Evolutionary conservation across 2,113 vertebrate genomes (phyloP), one percentile per base, ranked within the genome.

Genomic region (Pyrgilauda ruficollis): DNA sequence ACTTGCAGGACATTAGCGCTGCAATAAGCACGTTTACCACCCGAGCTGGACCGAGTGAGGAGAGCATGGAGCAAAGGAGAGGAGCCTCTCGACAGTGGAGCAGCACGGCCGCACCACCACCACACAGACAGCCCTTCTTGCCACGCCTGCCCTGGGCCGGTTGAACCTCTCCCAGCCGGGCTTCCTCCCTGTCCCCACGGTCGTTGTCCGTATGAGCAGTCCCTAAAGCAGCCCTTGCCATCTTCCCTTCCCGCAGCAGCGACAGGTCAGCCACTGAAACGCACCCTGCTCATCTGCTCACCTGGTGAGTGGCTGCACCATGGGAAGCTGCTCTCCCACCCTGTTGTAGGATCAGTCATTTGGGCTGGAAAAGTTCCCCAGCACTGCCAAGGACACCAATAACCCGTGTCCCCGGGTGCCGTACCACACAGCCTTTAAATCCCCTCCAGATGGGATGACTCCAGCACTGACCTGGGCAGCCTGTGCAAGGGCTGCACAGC

Each of bases 1-100:
- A 97, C 97, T 95, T 95, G 97, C 96, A 98, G 97, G 97, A 97
- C 97, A 98, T 97, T 94, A 96, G 96, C 97, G 82, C 96, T 39
- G 84, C 83, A 84, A 88, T 86, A 87, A 93, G 90, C 81, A 82
- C 89, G 15, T 97, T 97, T 94, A 92, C 93, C 93, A 43, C 84
- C 70, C 11, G 87, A 69, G 91, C 93, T 44, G 72, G 69, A 69
- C 30, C 35, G 46, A 19, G 72, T 1, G 3, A 49, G 63, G 21
- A 55, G 8, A 69, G 47, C n/a, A 53, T 5, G 46, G 70, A 47
- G 67, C 24, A 10, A 21, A 74, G 62, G 27, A 59, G 39, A 81
- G 86, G 91, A 95, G 89, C 61, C 82, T 35, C 75, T 72, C 2
- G 5, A 73, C 2, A 26, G 35, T 24, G 12, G 10, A n/a, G 66